Evolutionary conservation across 2,797 vertebrate species (phyloP).

Genomic region (Microctenopoma lineatum): DNA sequence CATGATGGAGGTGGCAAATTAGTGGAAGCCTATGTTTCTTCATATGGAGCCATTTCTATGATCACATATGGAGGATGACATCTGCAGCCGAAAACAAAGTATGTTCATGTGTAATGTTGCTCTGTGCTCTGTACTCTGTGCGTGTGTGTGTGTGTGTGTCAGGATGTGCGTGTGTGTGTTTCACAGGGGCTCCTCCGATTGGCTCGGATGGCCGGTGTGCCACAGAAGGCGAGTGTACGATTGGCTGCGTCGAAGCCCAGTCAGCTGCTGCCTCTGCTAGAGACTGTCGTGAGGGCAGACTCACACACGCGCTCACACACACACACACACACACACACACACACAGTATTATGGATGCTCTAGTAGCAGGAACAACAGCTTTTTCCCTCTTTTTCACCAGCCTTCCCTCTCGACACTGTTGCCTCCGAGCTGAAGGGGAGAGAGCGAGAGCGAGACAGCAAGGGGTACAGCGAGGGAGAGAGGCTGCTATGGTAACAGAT

Average conservation of each 20-base stretch:
- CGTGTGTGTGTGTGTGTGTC: neutral
- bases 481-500: slow-evolving; percentile 87
- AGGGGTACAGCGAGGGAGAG: slow-evolving; percentile 63
- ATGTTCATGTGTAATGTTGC: slow-evolving; percentile 29
- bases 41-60: slow-evolving; percentile 21
- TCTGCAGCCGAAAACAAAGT: slow-evolving; percentile 36
- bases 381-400: slow-evolving; percentile 58
- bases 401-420: slow-evolving; percentile 70
- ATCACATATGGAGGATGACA: slow-evolving; percentile 26
- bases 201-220: slow-evolving; percentile 57
- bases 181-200: slow-evolving; percentile 50
- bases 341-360: slow-evolving; percentile 66
- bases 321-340: slow-evolving; percentile 17
- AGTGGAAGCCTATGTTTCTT: slow-evolving; percentile 18
- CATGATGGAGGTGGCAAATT: slow-evolving; percentile 20
- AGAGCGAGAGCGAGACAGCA: slow-evolving; percentile 43
- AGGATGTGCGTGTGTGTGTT: slow-evolving; percentile 9
- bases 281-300: slow-evolving; percentile 74
- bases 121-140: neutral
- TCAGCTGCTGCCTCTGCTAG: slow-evolving; percentile 59
- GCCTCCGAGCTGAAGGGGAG: slow-evolving; percentile 58
- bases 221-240: slow-evolving; percentile 44
- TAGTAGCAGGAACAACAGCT: slow-evolving; percentile 68
- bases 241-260: slow-evolving; percentile 65
- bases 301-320: slow-evolving; percentile 41